These are phyloP conservation scores for Fopius arisanus DNA, from an alignment of 1,140 invertebrate genomes.

Conservation along the genomic window DNA sequence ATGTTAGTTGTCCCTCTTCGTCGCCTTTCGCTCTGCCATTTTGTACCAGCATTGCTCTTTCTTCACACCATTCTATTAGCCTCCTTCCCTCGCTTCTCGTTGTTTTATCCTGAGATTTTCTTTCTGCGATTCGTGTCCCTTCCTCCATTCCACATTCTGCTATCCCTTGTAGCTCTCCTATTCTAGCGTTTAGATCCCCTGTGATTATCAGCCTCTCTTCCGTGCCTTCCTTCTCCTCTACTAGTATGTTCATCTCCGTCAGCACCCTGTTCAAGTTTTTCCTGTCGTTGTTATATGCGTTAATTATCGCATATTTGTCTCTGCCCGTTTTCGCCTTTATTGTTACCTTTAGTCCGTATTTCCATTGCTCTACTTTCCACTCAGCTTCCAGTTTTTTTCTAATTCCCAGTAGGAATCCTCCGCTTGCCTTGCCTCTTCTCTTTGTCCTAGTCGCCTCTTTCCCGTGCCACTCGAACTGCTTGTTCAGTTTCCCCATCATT, in stretches of 20 bases:
- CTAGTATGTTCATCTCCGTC: background rate
- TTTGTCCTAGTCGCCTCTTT: constrained; percentile 24
- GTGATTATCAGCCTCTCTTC: background rate
- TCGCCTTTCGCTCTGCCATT: constrained; percentile 32
- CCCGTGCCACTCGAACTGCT: constrained; percentile 26
- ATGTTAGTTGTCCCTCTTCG: constrained; percentile 27
- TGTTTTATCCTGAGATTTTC: constrained; percentile 23
- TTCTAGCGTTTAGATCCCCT: constrained; percentile 33
- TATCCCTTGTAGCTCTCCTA: constrained; percentile 11
- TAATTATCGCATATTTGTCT: background rate
- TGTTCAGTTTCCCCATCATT: constrained; percentile 5
- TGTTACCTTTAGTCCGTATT: constrained; percentile 12
- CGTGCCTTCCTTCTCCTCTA: constrained; percentile 14
- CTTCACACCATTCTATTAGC: constrained; percentile 26
- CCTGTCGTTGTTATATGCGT: constrained; percentile 26
- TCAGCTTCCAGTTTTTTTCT: constrained; percentile 16
- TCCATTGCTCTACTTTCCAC: background rate
- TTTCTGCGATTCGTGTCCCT: background rate
- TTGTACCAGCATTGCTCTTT: too few species aligned
- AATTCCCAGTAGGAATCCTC: constrained; percentile 33
- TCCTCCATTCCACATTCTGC: background rate
- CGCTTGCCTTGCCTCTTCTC: constrained; percentile 31
- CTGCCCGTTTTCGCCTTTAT: background rate
- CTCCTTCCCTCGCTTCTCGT: constrained; percentile 28
- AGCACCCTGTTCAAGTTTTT: background rate